Percentiles rank a stretch among this genome's conserved stretches.
Evolutionary conservation across 2,888 invertebrate genomes (phyloP).

Genomic region (Tetramorium bicarinatum): DNA sequence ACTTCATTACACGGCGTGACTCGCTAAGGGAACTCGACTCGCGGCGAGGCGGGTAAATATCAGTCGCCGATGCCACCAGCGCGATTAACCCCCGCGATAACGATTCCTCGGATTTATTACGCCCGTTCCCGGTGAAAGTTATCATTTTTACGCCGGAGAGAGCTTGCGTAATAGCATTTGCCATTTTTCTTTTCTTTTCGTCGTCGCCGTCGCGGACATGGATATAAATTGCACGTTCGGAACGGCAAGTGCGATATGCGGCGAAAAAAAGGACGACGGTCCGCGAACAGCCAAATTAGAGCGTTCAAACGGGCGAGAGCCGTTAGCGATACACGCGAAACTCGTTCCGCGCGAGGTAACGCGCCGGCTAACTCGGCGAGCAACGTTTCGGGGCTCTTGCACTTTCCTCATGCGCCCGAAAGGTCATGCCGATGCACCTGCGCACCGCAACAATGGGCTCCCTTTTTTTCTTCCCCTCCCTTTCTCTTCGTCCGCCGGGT

Average conservation of each 20-base stretch:
- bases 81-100: constrained; percentile 25
- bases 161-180: constrained; percentile 30
- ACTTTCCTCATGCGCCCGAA: constrained; percentile 39
- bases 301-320: not conserved
- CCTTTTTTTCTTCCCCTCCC: not conserved
- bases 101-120: constrained; percentile 3
- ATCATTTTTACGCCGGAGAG: not conserved
- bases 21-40: not conserved
- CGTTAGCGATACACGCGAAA: constrained; percentile 4
- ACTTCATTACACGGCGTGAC: constrained; percentile 39
- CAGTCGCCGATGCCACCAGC: not conserved
- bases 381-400: constrained; percentile 24
- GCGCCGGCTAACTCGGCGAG: not conserved
- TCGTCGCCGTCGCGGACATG: not conserved
- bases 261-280: not conserved
- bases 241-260: not conserved
- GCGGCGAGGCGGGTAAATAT: constrained; percentile 10
- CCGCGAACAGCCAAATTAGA: not conserved
- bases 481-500: not conserved
- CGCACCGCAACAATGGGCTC: constrained; percentile 42
- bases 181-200: not conserved
- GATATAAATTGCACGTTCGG: constrained; percentile 18
- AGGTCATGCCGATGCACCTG: constrained; percentile 53
- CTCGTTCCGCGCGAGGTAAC: constrained; percentile 17
- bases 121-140: constrained; percentile 30